phyloP scores from a whole-genome alignment of 2,113 vertebrate species.

The Cnemophilus loriae region DNA sequence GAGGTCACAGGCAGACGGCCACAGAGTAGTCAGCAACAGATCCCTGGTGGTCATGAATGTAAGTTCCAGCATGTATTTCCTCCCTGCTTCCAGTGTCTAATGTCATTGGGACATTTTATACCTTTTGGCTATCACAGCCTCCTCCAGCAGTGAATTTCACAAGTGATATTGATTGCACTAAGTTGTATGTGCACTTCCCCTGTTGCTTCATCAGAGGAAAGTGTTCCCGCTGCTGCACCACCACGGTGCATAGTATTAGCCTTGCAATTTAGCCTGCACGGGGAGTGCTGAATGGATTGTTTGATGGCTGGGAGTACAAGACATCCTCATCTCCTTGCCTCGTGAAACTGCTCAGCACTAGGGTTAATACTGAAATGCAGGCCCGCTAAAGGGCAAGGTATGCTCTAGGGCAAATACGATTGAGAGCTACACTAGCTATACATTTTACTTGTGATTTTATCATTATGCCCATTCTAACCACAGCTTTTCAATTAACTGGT shows the following conservation, averaged over 20 bases:
- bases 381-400: not conserved
- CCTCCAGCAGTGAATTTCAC: not conserved
- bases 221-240: not conserved
- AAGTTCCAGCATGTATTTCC: not conserved
- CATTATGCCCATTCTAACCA: not conserved
- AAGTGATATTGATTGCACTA: not conserved
- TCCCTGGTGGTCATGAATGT: not conserved
- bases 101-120: not conserved
- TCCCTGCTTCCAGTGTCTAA: not conserved
- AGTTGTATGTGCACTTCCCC: rapidly evolving
- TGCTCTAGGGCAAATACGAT: not conserved
- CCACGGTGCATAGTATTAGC: not conserved
- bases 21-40: not conserved
- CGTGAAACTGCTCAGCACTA: not conserved
- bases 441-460: not conserved
- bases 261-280: not conserved
- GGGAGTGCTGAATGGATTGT: not conserved
- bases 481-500: not conserved
- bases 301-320: not conserved
- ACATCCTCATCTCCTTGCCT: not conserved
- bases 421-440: not conserved
- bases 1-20: rapidly evolving
- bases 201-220: not conserved
- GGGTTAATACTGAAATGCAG: not conserved
- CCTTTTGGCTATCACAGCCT: not conserved